A percentile compares a stretch with the other conserved stretches of the same genome.
Evolutionary conservation across 2,797 vertebrate genomes (phyloP).

Genomic region (Pampus argenteus): DNA sequence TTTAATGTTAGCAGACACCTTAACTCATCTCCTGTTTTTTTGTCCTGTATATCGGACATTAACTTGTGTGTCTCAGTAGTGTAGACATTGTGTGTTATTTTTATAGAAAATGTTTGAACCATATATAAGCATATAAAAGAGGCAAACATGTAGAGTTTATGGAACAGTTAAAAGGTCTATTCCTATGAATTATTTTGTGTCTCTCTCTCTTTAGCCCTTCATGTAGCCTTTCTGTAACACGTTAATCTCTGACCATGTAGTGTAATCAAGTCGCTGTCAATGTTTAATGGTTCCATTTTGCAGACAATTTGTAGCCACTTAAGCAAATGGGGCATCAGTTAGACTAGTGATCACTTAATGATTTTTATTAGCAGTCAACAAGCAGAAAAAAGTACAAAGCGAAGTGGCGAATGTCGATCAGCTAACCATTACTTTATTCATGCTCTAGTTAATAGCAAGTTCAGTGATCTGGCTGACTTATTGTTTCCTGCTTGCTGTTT

Average conservation of each 20-base stretch:
- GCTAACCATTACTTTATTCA: neutral
- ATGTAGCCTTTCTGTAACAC: conserved; percentile 14
- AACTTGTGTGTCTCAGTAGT: conserved; percentile 1
- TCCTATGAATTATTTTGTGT: conserved; percentile 64
- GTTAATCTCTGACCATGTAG: conserved; percentile 21
- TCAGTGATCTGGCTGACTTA: conserved; percentile 1
- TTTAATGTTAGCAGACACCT: conserved; percentile 4
- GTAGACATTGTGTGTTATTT: conserved; percentile 6
- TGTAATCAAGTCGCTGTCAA: conserved; percentile 34
- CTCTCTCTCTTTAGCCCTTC: conserved; percentile 20
- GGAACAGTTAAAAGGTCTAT: conserved; percentile 36
- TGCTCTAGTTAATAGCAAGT: neutral
- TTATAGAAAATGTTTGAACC: conserved; percentile 48
- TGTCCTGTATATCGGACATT: conserved; percentile 16
- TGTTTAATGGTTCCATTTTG: conserved; percentile 45
- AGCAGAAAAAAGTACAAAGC: conserved; percentile 5
- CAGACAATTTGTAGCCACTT: conserved; percentile 43
- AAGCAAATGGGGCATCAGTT: conserved; percentile 24
- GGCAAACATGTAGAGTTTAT: conserved; percentile 35
- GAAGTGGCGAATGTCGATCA: neutral
- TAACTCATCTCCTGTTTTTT: neutral
- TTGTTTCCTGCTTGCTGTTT: conserved; percentile 16
- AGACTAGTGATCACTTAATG: conserved; percentile 14
- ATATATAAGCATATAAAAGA: conserved; percentile 46
- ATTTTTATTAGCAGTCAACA: conserved; percentile 17